Percentiles rank a stretch among this genome's conserved stretches.
phyloP scores from a whole-genome alignment of 2,113 vertebrate genomes.

The Peromyscus californicus region DNA sequence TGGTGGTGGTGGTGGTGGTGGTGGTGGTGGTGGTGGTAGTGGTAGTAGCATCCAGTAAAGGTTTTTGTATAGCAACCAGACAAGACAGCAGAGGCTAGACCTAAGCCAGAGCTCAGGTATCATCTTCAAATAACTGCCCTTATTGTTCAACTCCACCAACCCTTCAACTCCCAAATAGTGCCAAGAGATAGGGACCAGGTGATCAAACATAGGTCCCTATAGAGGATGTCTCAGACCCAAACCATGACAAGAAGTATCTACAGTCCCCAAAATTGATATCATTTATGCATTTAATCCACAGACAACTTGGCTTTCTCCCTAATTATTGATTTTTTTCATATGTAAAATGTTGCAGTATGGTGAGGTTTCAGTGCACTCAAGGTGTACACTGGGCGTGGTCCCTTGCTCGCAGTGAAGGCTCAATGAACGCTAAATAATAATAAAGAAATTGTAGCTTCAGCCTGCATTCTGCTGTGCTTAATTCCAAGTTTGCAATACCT shows the following conservation, averaged over 20 bases:
- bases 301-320: background rate
- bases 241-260: background rate
- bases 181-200: background rate
- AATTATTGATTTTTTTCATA: background rate
- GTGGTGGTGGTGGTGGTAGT: no score
- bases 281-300: background rate
- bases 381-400: background rate
- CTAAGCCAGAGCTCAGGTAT: background rate
- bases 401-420: constrained; percentile 31
- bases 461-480: background rate
- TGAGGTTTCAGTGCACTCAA: background rate
- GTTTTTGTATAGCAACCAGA: background rate
- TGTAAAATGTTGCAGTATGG: background rate
- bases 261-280: background rate
- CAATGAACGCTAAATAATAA: constrained; percentile 44
- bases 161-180: background rate
- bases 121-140: background rate
- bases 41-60: background rate
- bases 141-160: background rate
- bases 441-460: background rate
- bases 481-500: constrained; percentile 22
- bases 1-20: background rate
- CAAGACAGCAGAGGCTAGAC: background rate
- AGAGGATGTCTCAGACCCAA: background rate
- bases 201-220: background rate